Base-by-base conservation (phyloP, 2,113 vertebrate species). In the Cardinalis cardinalis region DNA sequence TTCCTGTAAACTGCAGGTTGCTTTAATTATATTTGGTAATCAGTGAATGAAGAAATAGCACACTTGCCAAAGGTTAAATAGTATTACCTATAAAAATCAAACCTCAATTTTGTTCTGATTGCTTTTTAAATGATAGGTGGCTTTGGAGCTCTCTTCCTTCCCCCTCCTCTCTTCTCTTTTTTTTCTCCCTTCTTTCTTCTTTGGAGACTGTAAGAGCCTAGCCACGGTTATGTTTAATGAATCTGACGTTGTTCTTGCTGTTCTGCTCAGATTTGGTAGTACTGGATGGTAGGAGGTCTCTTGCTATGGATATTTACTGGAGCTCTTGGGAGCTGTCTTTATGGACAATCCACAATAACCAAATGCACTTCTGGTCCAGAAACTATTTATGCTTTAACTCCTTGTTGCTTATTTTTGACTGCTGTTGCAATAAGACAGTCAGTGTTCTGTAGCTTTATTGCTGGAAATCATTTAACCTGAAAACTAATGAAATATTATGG, bases 381-480 rank as follows among this genome's bases (percentile, higher is more conserved):
- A 88, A 13, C 19, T 58, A 18, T 18, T 69, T 60, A 19, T 69
- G 19, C 48, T 90, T 92, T 60, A 88, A 34, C 16, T 70, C 31
- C 14, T 71, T 9, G 9, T 76, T 93, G 34, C n/a, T 58, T 51
- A 32, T 80, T 77, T 77, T 74, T 77, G 43, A 64, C 41, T 75
- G 18, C 53, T 68, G 40, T 71, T 87, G n/a, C 28, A 59, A 0
- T 55, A 88, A 85, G 36, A 23, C 32, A 38, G 28, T 58, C 46
- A 25, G 15, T 55, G 13, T 78, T 86, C 41, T 65, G 32, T 83
- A 41, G 52, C 18, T 80, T 41, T 80, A 29, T 70, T 92, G 36
- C 23, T 82, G 40, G 36, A 71, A 44, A 44, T 78, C 7, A 84
- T 94, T 81, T 68, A 84, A 82, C 44, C 24, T 78, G 53, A 64